Evolutionary conservation across 1,140 invertebrate genomes (phyloP).

Genomic region (Pseudomyrmex sp.): DNA sequence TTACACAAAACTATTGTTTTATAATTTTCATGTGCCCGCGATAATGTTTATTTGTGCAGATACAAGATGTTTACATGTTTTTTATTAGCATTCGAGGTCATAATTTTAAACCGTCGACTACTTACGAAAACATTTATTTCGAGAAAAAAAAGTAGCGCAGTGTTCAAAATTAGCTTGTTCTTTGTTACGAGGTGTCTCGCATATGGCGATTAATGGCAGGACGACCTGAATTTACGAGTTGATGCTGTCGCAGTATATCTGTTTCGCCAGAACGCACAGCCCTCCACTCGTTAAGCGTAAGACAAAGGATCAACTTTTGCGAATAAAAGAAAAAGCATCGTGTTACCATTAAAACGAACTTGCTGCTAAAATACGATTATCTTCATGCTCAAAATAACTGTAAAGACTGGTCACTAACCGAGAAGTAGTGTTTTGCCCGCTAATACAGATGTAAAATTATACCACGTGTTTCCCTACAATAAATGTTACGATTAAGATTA

Average conservation of each 20-base stretch:
- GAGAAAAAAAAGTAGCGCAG: background rate
- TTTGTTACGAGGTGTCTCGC: background rate
- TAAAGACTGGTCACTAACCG: slow-evolving; percentile 19
- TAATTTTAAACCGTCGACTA: background rate
- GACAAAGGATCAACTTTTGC: slow-evolving; percentile 25
- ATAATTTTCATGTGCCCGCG: background rate
- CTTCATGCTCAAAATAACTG: slow-evolving; percentile 49
- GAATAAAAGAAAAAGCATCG: background rate
- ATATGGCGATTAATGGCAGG: slow-evolving; percentile 19
- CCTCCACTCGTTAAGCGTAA: slow-evolving; percentile 28
- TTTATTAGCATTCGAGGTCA: no score
- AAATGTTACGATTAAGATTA: slow-evolving; percentile 40
- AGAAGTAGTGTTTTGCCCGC: background rate
- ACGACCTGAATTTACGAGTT: slow-evolving; percentile 50
- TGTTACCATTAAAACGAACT: background rate
- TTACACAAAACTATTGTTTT: background rate
- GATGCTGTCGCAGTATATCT: slow-evolving; percentile 26
- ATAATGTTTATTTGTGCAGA: no score
- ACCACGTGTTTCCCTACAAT: background rate
- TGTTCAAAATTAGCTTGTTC: background rate
- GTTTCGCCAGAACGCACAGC: slow-evolving; percentile 42
- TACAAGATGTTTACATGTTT: no score
- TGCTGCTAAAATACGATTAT: slow-evolving; percentile 20
- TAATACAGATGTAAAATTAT: slow-evolving; percentile 39
- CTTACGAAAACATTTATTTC: slow-evolving; percentile 9